phyloP scores from a whole-genome alignment of 2,888 invertebrate species.

The Papilio elwesi region DNA sequence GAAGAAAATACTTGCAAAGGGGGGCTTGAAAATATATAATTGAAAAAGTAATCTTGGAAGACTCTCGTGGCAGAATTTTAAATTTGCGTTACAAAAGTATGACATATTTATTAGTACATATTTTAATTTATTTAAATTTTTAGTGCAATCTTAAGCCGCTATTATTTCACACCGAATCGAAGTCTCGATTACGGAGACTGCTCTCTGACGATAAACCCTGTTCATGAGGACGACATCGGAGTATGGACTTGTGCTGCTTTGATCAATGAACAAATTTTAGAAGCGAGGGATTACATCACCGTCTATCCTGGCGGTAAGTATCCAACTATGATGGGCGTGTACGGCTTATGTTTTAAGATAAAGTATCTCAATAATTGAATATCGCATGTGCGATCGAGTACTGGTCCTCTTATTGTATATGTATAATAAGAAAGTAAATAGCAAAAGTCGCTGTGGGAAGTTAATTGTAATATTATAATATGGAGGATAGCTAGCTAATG shows the following conservation, averaged over 20 bases:
- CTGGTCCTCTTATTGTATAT: too few relatives aligned
- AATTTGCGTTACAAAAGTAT: too few relatives aligned
- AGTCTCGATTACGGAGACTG: slow-evolving; percentile 74
- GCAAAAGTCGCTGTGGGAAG: too few relatives aligned
- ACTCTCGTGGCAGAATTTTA: too few relatives aligned
- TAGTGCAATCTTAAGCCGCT: slow-evolving; percentile 69
- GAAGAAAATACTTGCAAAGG: too few relatives aligned
- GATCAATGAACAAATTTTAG: slow-evolving; percentile 58
- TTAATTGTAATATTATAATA: too few relatives aligned
- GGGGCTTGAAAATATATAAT: neutral
- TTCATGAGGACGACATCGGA: slow-evolving; percentile 67
- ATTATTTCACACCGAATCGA: slow-evolving; percentile 69
- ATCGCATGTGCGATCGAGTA: too few relatives aligned
- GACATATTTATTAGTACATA: neutral
- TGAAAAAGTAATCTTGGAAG: neutral
- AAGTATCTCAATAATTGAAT: neutral
- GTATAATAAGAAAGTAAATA: too few relatives aligned
- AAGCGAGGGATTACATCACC: slow-evolving; percentile 62
- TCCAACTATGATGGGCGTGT: neutral
- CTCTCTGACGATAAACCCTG: slow-evolving; percentile 68
- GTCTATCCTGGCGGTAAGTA: slow-evolving; percentile 50
- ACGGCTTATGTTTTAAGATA: neutral
- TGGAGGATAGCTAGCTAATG: too few relatives aligned
- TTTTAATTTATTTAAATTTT: slow-evolving; percentile 43
- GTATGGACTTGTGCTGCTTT: slow-evolving; percentile 77